Evolutionary conservation across 1,140 invertebrate species (phyloP).

Genomic region (Calycopis cecrops): DNA sequence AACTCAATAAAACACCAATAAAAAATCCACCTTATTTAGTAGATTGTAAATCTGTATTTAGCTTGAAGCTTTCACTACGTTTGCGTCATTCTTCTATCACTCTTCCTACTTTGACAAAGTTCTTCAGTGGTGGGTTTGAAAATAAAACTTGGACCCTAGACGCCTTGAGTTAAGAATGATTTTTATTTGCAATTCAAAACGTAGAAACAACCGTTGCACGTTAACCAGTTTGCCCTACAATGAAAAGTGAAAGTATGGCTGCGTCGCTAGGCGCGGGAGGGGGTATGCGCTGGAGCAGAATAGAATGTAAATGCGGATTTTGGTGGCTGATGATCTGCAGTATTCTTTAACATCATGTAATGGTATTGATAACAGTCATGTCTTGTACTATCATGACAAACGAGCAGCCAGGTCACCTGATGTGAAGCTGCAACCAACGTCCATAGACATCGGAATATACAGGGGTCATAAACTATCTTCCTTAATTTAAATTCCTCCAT

Average conservation of each 20-base stretch:
- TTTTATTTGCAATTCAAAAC: conserved; percentile 13
- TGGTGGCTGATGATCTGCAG: conserved; percentile 59
- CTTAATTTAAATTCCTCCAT: too few relatives aligned
- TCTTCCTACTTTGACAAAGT: conserved; percentile 39
- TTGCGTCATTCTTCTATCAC: conserved; percentile 40
- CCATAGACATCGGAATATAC: too few relatives aligned
- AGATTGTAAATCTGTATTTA: background rate
- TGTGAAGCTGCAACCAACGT: too few relatives aligned
- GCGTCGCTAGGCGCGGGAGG: conserved; percentile 34
- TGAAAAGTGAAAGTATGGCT: conserved; percentile 67
- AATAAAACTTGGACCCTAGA: conserved; percentile 26
- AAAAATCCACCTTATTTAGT: conserved; percentile 19
- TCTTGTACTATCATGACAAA: conserved; percentile 16
- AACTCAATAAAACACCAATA: conserved; percentile 22
- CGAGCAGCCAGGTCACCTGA: conserved; percentile 16
- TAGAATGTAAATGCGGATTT: conserved; percentile 65
- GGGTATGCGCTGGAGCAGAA: conserved; percentile 45
- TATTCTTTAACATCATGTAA: conserved; percentile 21
- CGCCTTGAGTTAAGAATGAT: conserved; percentile 4
- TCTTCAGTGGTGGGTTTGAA: conserved; percentile 19
- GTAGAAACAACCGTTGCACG: conserved; percentile 28
- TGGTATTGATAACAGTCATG: conserved; percentile 21
- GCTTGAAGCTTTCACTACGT: conserved; percentile 10
- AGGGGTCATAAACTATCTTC: too few relatives aligned
- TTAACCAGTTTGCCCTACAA: conserved; percentile 56